phyloP scores from a whole-genome alignment of 92 coral and sea anemone genomes.

The Plumapathes pennacea region DNA sequence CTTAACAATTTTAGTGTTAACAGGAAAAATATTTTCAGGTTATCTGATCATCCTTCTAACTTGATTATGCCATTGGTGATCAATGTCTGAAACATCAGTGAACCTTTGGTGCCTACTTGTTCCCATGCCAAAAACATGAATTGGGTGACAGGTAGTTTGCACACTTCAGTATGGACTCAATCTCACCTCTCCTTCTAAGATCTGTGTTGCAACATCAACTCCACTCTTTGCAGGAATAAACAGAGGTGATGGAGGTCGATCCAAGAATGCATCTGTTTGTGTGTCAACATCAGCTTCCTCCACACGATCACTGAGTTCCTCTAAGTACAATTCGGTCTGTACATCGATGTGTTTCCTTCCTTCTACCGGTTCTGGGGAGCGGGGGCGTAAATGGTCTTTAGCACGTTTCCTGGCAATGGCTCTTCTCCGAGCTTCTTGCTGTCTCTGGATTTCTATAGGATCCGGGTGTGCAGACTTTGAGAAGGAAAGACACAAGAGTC shows the following conservation, averaged over 20 bases:
- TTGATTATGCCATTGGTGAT: too few relatives aligned
- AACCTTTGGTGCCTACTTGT: too few relatives aligned
- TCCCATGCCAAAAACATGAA: too few relatives aligned
- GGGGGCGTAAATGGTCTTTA: slow-evolving; percentile 82
- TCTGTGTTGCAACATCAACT: slow-evolving; percentile 96
- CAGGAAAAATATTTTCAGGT: too few relatives aligned
- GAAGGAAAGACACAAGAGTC: not conserved
- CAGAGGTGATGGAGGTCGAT: slow-evolving; percentile 92
- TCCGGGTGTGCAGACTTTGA: slow-evolving; percentile 92
- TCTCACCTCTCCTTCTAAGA: slow-evolving; percentile 93
- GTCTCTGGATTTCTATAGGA: slow-evolving; percentile 96
- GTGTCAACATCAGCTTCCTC: slow-evolving; percentile 99
- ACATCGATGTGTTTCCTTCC: slow-evolving; percentile 99
- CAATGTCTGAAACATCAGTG: too few relatives aligned
- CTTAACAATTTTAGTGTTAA: too few relatives aligned
- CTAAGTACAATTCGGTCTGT: slow-evolving; percentile 93
- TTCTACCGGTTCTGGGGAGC: slow-evolving; percentile 95
- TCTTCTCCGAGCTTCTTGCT: slow-evolving; percentile 94
- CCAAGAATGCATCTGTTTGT: slow-evolving; percentile 96
- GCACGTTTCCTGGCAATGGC: slow-evolving; percentile 96
- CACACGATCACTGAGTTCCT: slow-evolving; percentile 94
- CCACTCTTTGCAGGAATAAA: slow-evolving; percentile 99
- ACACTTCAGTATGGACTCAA: not conserved
- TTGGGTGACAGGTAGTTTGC: too few relatives aligned
- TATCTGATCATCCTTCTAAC: too few relatives aligned